Evolutionary conservation across 2,113 vertebrate genomes (phyloP), one percentile per base, ranked within the genome.

Genomic region (Ardeotis arabs): DNA sequence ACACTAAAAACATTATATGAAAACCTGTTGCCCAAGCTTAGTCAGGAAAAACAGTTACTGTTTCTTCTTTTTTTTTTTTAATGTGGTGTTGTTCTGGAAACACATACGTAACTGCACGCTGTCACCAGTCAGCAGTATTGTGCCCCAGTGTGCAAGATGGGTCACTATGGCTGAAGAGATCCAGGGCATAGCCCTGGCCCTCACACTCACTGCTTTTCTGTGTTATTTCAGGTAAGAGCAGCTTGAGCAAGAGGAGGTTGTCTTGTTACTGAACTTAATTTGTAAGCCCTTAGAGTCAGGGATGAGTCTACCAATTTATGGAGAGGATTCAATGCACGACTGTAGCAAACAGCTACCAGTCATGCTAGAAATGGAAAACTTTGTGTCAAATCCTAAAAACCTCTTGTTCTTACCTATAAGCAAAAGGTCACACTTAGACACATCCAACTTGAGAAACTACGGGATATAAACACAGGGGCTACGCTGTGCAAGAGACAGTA

Each of bases 1-100:
- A 60, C 15, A 39, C 56, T 56, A 47, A 81, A 94, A 90, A 68
- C 53, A 58, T 76, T 35, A 49, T 37, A 63, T 60, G 73, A 90
- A 89, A 96, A 90, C 86, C 90, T 84, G 79, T 87, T 96, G 85
- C 59, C 72, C 81, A 82, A 85, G 60, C 79, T 86, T 58, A 84
- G 44, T 27, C n/a, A 84, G 55, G 82, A 91, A 68, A 95, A 96
- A 78, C 31, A 81, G 52, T 66, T 76, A 82, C 9, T n/a, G 7
- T 33, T 84, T 49, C 35, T 4, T 29, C n/a, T 56, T 66, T 50
- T 28, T 37, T 31, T 35, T 21, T 72, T 53, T 60, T 67, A 35
- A 60, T 24, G 14, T 12, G 8, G 12, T 77, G 10, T 53, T 95
- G 79, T 90, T 94, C 66, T 92, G 62, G 73, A 81, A 89, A 66